phyloP scores from a whole-genome alignment of 2,113 vertebrate genomes.

The Macrotis lagotis region DNA sequence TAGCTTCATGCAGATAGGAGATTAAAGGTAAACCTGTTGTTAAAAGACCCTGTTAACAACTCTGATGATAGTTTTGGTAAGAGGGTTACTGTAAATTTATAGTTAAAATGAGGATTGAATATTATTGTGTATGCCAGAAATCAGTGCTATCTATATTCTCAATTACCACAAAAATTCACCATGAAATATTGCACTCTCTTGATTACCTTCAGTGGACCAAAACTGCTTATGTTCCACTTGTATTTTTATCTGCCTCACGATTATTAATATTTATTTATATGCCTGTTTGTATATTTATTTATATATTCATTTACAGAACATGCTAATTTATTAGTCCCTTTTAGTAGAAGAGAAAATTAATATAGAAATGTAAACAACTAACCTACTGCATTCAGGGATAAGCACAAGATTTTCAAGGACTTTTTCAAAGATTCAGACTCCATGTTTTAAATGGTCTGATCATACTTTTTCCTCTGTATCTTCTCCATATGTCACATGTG shows the following conservation, averaged over 20 bases:
- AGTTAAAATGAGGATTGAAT: not conserved
- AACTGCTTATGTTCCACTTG: not conserved
- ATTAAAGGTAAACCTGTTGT: constrained; percentile 17
- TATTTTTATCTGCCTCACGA: not conserved
- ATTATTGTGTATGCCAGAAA: accelerated
- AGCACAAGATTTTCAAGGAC: not conserved
- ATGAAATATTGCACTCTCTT: too few relatives aligned
- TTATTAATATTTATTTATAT: not conserved
- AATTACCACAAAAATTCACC: not conserved
- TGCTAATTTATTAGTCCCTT: not conserved
- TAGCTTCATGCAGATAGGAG: not conserved
- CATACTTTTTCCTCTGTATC: not conserved
- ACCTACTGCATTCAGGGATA: constrained; percentile 20
- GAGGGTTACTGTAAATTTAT: constrained; percentile 31
- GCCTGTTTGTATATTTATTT: not conserved
- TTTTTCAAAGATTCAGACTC: constrained; percentile 2
- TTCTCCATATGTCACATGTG: constrained; percentile 13
- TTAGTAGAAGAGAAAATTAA: constrained; percentile 23
- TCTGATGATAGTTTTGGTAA: not conserved
- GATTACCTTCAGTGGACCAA: too few relatives aligned
- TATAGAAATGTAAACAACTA: not conserved
- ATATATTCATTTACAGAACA: not conserved
- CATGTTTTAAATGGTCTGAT: constrained; percentile 20
- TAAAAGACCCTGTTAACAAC: not conserved
- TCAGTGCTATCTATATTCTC: not conserved